A percentile compares a stretch with the other conserved stretches of the same genome.
Conservation (phyloP, 1,140 invertebrate species). For the Lasaia peninsularis region DNA sequence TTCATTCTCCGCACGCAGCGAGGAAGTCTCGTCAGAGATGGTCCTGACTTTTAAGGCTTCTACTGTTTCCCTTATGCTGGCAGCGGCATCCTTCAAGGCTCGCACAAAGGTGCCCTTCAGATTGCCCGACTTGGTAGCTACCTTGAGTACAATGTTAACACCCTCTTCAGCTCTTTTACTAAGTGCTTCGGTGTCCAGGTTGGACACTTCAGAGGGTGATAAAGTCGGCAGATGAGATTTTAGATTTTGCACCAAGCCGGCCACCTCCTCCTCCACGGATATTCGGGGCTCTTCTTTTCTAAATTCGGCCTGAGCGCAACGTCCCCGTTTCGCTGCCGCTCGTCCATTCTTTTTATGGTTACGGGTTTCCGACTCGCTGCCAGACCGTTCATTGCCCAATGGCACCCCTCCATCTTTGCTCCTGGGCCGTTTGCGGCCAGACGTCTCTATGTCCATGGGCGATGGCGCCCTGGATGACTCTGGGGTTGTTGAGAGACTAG, state of each 20-base stretch:
- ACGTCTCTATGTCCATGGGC: neutral
- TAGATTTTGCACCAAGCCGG: neutral
- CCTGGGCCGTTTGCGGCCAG: neutral
- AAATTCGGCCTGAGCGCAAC: neutral
- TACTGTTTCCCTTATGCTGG: neutral
- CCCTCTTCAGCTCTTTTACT: neutral
- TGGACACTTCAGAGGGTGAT: neutral
- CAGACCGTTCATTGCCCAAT: neutral
- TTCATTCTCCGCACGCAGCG: constrained; percentile 14
- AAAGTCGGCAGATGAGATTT: neutral
- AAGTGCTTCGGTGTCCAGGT: neutral
- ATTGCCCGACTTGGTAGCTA: constrained; percentile 18
- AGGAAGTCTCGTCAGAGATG: constrained; percentile 5
- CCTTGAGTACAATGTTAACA: constrained; percentile 3
- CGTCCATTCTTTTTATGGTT: neutral
- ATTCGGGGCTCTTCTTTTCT: neutral
- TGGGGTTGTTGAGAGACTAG: neutral
- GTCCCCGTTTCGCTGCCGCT: neutral
- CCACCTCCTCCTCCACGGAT: neutral
- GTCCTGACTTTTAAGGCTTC: constrained; percentile 3
- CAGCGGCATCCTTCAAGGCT: constrained; percentile 20
- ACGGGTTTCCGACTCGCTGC: neutral
- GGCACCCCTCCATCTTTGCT: neutral
- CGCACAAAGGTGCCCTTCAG: constrained; percentile 17
- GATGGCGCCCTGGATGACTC: neutral